Base-by-base conservation (phyloP, 64 coral and sea anemone genomes). In the Actinia equina region DNA sequence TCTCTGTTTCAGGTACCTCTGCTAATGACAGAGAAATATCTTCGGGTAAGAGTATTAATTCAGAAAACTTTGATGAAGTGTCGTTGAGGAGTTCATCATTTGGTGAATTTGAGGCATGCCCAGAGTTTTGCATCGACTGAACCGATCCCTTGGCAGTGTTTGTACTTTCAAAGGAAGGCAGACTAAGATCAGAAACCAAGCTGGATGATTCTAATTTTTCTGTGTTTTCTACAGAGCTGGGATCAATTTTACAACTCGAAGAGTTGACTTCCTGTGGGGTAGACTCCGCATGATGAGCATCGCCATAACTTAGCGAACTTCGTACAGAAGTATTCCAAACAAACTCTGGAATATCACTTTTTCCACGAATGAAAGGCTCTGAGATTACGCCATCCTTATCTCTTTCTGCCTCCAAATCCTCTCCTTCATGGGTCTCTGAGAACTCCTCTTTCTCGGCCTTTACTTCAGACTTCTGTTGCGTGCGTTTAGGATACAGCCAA, bases 41-140 rank as follows among this genome's bases (percentile, higher is more conserved):
- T 74, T 27, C 13, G 8, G 26, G 27, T 26, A 26, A 41, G 69
- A 74, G 37, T 11, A 14, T 30, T 42, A 74, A 74, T 74, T 74
- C 69, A 14, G 69, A 30, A 74, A 74, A 74, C 69, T 74, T 74
- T 74, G 69, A 74, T 37, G 69, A 41, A 74, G 69, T 74, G 69
- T 41, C 69, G 25, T 9, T 27, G 3, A 10, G 26, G 26, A 74
- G 69, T 74, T 74, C 25, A 23, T 65, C 62, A 74, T 41, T 74
- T 12, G 69, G n/a, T 41, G 69, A 74, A 74, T 41, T 30, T 41
- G 69, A 74, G 13, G 69, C 27, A 37, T 74, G 69, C 15, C 14
- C 26, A 41, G 7, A 7, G 26, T 74, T 13, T 74, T 74, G 69
- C 69, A 74, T 30, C 26, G 13, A 57, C 11, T 57, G 2, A 16